Percentiles rank a stretch among this genome's conserved stretches.
These are phyloP conservation scores for Hippocampus guttulatus DNA, from an alignment of 2,113 vertebrate genomes.

Conservation along the genomic window DNA sequence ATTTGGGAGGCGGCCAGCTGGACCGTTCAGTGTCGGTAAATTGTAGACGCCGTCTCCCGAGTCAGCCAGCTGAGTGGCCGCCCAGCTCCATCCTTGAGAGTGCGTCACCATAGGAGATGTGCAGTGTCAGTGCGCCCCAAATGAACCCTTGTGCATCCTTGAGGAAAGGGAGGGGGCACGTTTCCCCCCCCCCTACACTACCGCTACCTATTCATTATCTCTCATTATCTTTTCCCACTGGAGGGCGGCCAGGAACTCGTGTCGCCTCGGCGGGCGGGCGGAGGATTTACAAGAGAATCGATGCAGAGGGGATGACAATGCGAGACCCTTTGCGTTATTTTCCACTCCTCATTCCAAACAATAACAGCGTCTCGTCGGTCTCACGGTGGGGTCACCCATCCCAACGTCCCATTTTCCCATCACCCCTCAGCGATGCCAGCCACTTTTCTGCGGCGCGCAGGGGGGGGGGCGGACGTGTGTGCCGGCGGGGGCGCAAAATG, in stretches of 20 bases:
- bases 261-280: constrained; percentile 55
- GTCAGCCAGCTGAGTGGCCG: constrained; percentile 64
- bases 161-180: constrained; percentile 19
- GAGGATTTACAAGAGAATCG: constrained; percentile 44
- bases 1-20: constrained; percentile 60
- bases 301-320: constrained; percentile 43
- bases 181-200: neutral
- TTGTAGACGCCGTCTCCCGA: constrained; percentile 52
- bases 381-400: constrained; percentile 45
- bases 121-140: constrained; percentile 57
- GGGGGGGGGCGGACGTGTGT: constrained; percentile 40
- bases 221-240: constrained; percentile 61
- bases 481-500: neutral
- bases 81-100: constrained; percentile 18
- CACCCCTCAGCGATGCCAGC: constrained; percentile 32
- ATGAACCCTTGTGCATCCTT: constrained; percentile 50
- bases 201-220: constrained; percentile 61
- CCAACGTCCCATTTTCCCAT: constrained; percentile 35
- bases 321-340: constrained; percentile 44
- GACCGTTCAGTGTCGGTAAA: constrained; percentile 60
- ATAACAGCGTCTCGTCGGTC: constrained; percentile 43
- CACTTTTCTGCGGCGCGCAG: constrained; percentile 36
- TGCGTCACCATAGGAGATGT: constrained; percentile 44
- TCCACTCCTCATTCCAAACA: constrained; percentile 61
- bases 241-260: constrained; percentile 47